A percentile compares a stretch with the other conserved stretches of the same genome.
These are phyloP conservation scores for Monarcha castaneiventris DNA, from an alignment of 2,113 vertebrate genomes.

Conservation along the genomic window DNA sequence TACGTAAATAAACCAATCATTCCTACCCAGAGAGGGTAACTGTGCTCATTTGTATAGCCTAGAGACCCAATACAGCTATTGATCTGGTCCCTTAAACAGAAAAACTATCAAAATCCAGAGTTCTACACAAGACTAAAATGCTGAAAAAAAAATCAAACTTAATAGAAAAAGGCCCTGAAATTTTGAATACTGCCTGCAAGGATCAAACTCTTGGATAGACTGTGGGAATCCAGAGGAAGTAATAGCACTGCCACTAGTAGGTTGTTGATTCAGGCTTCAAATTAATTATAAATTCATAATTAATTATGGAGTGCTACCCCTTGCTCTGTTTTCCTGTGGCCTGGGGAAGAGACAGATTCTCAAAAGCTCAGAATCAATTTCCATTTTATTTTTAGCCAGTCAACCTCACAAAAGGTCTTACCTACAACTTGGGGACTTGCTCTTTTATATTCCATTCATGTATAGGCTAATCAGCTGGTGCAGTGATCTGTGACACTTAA, in stretches of 20 bases:
- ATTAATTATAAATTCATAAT: conserved; percentile 67
- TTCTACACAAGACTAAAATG: not conserved
- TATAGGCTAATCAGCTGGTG: conserved; percentile 61
- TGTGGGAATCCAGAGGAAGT: not conserved
- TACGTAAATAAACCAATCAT: not conserved
- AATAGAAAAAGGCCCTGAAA: not conserved
- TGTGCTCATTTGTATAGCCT: not conserved
- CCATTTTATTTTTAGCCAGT: conserved; percentile 69
- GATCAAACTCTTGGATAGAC: not conserved
- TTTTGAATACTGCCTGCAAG: not conserved
- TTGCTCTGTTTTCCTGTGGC: conserved; percentile 47
- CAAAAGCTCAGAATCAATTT: conserved; percentile 63
- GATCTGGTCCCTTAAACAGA: not conserved
- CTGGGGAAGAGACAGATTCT: conserved; percentile 49
- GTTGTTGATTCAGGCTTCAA: conserved; percentile 28
- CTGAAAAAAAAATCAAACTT: not conserved
- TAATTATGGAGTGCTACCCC: conserved; percentile 65
- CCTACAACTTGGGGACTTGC: conserved; percentile 37
- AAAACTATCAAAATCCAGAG: not conserved
- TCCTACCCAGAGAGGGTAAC: not conserved
- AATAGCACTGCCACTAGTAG: not conserved
- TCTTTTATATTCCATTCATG: conserved; percentile 50
- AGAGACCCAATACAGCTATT: not conserved
- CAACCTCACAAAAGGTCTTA: conserved; percentile 65
- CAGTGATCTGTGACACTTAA: conserved; percentile 64